These are phyloP conservation scores for Paedocypris sp. DNA, from an alignment of 2,113 vertebrate genomes.

Conservation along the genomic window DNA sequence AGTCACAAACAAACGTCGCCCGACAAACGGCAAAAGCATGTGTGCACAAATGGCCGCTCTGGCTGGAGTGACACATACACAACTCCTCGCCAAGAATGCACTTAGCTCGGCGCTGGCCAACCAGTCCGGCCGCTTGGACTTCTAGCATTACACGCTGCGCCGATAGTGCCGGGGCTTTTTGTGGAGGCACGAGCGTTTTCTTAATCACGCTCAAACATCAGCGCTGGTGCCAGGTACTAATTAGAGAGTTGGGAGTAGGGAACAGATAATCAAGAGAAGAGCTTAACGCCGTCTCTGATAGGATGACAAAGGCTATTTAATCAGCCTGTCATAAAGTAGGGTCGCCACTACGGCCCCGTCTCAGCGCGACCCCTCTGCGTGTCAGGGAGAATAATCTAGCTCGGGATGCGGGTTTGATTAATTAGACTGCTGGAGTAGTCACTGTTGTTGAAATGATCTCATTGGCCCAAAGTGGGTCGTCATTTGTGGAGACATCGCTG, in stretches of 20 bases:
- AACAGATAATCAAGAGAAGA: conserved; percentile 41
- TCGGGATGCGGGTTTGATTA: conserved; percentile 27
- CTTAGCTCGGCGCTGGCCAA: conserved; percentile 82
- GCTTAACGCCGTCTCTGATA: conserved; percentile 7
- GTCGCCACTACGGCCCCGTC: background rate
- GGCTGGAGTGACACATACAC: conserved; percentile 73
- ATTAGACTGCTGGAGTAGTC: conserved; percentile 14
- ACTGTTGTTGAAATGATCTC: background rate
- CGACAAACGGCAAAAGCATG: conserved; percentile 64
- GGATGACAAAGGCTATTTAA: conserved; percentile 11
- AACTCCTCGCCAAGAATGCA: conserved; percentile 88
- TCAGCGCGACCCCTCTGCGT: conserved; percentile 6
- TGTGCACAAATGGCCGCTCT: conserved; percentile 88
- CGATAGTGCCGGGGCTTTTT: conserved; percentile 60
- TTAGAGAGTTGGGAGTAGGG: conserved; percentile 52
- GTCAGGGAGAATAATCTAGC: conserved; percentile 26
- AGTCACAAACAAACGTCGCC: conserved; percentile 74
- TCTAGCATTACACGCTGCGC: conserved; percentile 66
- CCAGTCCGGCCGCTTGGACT: conserved; percentile 81
- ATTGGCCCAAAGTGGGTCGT: conserved; percentile 16
- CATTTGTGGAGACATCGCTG: conserved; percentile 23
- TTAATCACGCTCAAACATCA: conserved; percentile 53
- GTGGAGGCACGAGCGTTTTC: conserved; percentile 47
- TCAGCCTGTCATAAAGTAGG: background rate
- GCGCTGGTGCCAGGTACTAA: conserved; percentile 45